phyloP scores from a whole-genome alignment of 1,140 invertebrate genomes.

The Drosophila fuyamai region DNA sequence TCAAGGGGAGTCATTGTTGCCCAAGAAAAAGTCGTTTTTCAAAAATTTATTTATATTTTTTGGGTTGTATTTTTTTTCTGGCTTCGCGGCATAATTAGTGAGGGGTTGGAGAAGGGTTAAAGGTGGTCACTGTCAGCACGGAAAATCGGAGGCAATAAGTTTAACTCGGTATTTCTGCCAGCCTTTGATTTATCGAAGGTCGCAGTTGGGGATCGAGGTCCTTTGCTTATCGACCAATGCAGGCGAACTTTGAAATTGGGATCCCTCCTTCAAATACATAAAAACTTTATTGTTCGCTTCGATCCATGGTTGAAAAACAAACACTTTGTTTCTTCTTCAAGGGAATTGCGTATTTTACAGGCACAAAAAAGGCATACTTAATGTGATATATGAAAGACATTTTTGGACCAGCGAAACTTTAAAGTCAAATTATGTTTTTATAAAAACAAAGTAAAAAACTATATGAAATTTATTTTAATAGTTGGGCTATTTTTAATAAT shows the following conservation, averaged over 20 bases:
- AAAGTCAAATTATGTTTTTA: too few species aligned
- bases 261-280: constrained; percentile 30
- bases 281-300: constrained; percentile 21
- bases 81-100: constrained; percentile 60
- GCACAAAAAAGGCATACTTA: neutral
- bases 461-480: too few species aligned
- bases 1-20: constrained; percentile 54
- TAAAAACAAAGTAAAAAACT: too few species aligned
- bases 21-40: constrained; percentile 59
- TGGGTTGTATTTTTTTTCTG: constrained; percentile 17
- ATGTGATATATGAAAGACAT: too few species aligned
- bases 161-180: constrained; percentile 35
- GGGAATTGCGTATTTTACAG: constrained; percentile 34
- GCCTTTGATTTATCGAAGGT: constrained; percentile 68
- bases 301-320: constrained; percentile 44
- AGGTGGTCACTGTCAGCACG: constrained; percentile 67
- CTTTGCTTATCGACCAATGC: constrained; percentile 33
- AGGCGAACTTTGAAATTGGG: constrained; percentile 46
- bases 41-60: constrained; percentile 52
- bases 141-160: constrained; percentile 47
- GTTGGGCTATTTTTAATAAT: too few species aligned
- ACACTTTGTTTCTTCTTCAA: constrained; percentile 56
- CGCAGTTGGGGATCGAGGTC: constrained; percentile 27
- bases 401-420: too few species aligned
- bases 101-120: constrained; percentile 66